phyloP scores from a whole-genome alignment of 2,888 invertebrate genomes.

The Thecocarcelia acutangulata region DNA sequence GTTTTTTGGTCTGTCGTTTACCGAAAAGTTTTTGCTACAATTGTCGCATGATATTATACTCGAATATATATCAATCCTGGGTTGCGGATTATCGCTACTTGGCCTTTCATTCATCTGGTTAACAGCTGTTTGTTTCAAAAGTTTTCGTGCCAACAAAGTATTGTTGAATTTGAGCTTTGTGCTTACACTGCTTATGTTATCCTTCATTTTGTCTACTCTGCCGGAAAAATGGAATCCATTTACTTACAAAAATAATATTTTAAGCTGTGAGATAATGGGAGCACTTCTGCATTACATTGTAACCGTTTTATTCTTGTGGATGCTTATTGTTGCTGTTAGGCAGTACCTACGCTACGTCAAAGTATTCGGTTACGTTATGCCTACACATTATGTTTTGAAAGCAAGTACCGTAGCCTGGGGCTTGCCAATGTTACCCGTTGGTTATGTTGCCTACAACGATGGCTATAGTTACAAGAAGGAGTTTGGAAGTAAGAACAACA shows the following conservation, averaged over 20 bases:
- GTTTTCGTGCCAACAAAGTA: conserved; percentile 86
- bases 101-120: conserved; percentile 84
- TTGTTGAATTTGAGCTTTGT: conserved; percentile 85
- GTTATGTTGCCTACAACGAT: conserved; percentile 81
- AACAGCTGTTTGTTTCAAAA: conserved; percentile 83
- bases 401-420: conserved; percentile 84
- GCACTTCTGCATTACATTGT: conserved; percentile 86
- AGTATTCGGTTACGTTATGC: conserved; percentile 83
- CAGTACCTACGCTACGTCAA: conserved; percentile 87
- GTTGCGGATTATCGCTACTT: conserved; percentile 84
- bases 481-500: conserved; percentile 70
- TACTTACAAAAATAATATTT: conserved; percentile 70
- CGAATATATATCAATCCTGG: conserved; percentile 84
- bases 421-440: conserved; percentile 83
- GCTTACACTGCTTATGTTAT: conserved; percentile 83
- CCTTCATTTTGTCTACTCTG: conserved; percentile 76
- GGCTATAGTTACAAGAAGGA: conserved; percentile 80
- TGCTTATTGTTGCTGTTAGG: conserved; percentile 86
- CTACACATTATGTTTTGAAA: conserved; percentile 83
- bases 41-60: conserved; percentile 81
- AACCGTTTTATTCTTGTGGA: conserved; percentile 87
- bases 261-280: conserved; percentile 83
- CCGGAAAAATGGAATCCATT: conserved; percentile 73
- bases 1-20: conserved; percentile 8
- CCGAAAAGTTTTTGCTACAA: conserved; percentile 52